Base-by-base conservation (phyloP, 2,797 vertebrate species). In the Halcyon chelicuti region DNA sequence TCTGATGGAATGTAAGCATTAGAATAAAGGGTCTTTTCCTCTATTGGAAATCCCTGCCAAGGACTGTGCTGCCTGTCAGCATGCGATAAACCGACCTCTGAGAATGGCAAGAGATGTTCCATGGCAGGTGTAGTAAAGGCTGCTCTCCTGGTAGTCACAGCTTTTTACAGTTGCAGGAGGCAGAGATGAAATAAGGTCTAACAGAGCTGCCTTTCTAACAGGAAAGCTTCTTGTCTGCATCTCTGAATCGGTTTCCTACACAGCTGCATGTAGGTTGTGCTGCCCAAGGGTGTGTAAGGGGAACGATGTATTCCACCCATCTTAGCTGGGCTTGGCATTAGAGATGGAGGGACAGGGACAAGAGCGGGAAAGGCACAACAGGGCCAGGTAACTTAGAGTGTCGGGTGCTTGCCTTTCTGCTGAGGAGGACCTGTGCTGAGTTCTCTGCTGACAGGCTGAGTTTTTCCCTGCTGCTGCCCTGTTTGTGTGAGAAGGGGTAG, bases 51-150 rank as follows among this genome's bases (percentile, higher is more conserved):
- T 29, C 46, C 46, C 12, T 81, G 23, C 51, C 57, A 31, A 61
- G 58, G 35, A 12, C 18, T 33, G 51, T 35, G 58, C 18, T 47
- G n/a, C 35, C 40, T 87, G 52, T 88, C 47, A 33, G 23, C 0
- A 0, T 44, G n/a, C 1, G 3, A 39, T 62, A 46, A 57, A 44
- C 46, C 0, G 1, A 8, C 49, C 42, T 49, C 58, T 55, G 37
- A 74, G 42, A 78, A n/a, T 13, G 33, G 39, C 40, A 52, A n/a
- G 72, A n/a, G 47, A 9, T 35, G 28, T 35, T 66, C 47, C 3
- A 0, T 35, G 67, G 17, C 37, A 31, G 21, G 10, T 57, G n/a
- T 57, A 55, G 67, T 22, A 51, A 31, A 51, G 47, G 46, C 65
- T 66, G 51, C 21, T 18, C 31, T 66, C 33, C 31, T 3, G 6